These are phyloP conservation scores for Cyanocitta stelleri DNA, from an alignment of 2,113 vertebrate genomes.

Conservation along the genomic window DNA sequence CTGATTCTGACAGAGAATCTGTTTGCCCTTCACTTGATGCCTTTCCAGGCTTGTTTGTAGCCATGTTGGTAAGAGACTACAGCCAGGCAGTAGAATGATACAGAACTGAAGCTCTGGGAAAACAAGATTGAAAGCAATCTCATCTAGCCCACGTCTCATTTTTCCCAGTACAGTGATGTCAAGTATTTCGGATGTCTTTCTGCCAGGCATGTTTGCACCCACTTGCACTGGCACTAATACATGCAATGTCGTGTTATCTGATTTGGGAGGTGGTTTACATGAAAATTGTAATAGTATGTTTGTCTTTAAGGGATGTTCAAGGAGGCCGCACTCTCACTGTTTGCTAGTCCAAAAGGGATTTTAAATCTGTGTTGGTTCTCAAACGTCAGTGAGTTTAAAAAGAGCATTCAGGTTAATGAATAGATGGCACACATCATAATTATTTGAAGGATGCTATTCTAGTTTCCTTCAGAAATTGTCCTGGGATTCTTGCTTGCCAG, in stretches of 20 bases:
- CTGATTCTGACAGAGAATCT: background rate
- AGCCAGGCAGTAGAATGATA: background rate
- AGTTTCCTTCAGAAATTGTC: background rate
- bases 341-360: background rate
- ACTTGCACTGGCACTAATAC: background rate
- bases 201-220: background rate
- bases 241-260: background rate
- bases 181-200: background rate
- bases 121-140: background rate
- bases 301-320: background rate
- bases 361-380: background rate
- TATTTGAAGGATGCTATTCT: background rate
- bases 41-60: background rate
- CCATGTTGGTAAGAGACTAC: background rate
- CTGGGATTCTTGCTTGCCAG: background rate
- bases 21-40: background rate
- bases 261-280: background rate
- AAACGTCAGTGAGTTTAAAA: constrained; percentile 27
- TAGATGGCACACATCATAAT: background rate
- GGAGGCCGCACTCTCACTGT: background rate
- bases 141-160: background rate
- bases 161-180: background rate
- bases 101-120: background rate
- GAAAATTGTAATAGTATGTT: background rate
- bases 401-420: constrained; percentile 42